Percentiles rank a stretch among this genome's conserved stretches.
phyloP scores from a whole-genome alignment of 2,797 vertebrate genomes.

The Eutrigla gurnardus region DNA sequence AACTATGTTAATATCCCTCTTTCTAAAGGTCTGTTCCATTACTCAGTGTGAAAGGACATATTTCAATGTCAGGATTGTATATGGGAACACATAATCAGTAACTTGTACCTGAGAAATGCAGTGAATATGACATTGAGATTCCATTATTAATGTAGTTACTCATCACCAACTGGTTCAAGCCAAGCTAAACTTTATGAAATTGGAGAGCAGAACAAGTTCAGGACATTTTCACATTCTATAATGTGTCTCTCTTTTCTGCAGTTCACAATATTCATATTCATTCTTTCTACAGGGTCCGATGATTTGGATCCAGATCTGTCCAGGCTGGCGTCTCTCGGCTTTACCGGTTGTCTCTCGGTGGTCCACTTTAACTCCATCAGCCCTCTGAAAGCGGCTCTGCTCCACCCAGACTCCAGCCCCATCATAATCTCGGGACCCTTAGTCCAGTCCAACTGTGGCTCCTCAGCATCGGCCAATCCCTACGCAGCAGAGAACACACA shows the following conservation, averaged over 20 bases:
- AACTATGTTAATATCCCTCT: neutral
- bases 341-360: conserved; percentile 91
- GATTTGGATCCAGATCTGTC: conserved; percentile 88
- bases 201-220: neutral
- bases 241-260: neutral
- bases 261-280: neutral
- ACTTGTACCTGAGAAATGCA: neutral
- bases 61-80: neutral
- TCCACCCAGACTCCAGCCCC: conserved; percentile 82
- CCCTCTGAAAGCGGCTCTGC: conserved; percentile 91
- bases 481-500: conserved; percentile 89
- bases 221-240: neutral
- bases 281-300: conserved; percentile 72
- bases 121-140: neutral
- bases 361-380: conserved; percentile 91
- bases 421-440: conserved; percentile 86
- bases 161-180: neutral
- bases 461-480: conserved; percentile 83
- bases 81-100: neutral
- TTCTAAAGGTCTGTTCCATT: neutral
- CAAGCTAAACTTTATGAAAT: neutral
- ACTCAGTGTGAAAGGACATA: neutral
- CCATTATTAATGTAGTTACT: neutral
- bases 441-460: conserved; percentile 88
- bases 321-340: conserved; percentile 87